A percentile compares a stretch with the other conserved stretches of the same genome.
Conservation (phyloP, 35 echinoderm and acorn worm genomes). For the Diadema setosum region DNA sequence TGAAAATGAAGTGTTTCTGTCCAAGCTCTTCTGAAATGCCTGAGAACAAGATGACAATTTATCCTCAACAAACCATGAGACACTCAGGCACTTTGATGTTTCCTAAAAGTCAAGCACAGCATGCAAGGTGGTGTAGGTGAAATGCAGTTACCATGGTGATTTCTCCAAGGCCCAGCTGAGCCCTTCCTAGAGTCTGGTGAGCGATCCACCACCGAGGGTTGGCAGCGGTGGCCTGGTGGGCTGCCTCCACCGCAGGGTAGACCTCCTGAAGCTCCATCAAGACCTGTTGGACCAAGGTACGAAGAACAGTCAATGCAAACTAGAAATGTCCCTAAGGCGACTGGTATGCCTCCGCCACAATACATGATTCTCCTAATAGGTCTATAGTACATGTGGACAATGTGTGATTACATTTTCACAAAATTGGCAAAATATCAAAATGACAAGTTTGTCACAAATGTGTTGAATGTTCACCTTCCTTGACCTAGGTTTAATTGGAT, state of each 20-base stretch:
- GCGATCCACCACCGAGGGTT: conserved; percentile 39
- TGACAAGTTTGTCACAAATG: no score
- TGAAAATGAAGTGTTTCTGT: neutral
- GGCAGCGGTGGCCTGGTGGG: conserved; percentile 43
- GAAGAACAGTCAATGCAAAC: no score
- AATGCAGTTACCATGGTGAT: conserved; percentile 49
- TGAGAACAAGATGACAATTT: neutral
- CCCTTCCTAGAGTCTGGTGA: conserved; percentile 72
- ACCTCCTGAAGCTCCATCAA: conserved; percentile 74
- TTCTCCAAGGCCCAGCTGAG: conserved; percentile 80
- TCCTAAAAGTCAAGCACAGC: neutral
- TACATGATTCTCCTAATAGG: no score
- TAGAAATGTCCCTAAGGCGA: no score
- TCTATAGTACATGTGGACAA: no score
- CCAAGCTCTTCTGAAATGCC: neutral
- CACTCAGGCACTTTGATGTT: neutral
- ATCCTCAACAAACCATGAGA: neutral
- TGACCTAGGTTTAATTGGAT: no score
- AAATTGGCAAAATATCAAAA: no score
- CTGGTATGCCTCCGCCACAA: no score
- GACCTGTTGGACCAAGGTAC: no score
- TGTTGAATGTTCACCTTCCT: no score
- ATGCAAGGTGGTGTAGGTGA: neutral
- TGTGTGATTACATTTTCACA: no score
- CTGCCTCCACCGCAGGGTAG: conserved; percentile 82